A percentile compares a stretch with the other conserved stretches of the same genome.
phyloP scores from a whole-genome alignment of 2,888 invertebrate genomes.

The Lumbricus terrestris region DNA sequence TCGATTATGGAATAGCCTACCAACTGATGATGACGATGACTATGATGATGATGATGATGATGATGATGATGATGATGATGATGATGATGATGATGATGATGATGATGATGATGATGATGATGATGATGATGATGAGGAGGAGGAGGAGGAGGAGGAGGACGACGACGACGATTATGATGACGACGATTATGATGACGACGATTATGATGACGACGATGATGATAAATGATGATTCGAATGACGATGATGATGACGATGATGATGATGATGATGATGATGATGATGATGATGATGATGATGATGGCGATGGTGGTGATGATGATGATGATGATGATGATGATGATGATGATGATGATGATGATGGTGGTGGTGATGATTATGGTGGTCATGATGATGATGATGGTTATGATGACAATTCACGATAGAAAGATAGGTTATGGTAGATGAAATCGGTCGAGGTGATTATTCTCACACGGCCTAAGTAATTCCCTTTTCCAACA shows the following conservation, averaged over 20 bases:
- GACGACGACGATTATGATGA: not conserved
- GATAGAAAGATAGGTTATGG: too few relatives aligned
- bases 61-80: too few relatives aligned
- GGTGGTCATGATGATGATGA: not conserved
- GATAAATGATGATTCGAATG: not conserved
- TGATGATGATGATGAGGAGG: not conserved
- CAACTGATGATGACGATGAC: too few relatives aligned
- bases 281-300: not conserved
- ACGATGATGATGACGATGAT: not conserved
- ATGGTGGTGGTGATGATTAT: not conserved
- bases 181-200: not conserved
- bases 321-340: not conserved
- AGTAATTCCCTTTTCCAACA: conserved; percentile 84
- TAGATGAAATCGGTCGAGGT: not conserved
- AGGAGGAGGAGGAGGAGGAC: too few relatives aligned
- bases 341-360: not conserved
- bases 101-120: not conserved
- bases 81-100: too few relatives aligned
- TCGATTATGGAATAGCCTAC: too few relatives aligned
- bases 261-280: not conserved
- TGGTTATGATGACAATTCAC: not conserved
- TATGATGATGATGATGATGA: too few relatives aligned
- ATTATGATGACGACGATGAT: too few relatives aligned
- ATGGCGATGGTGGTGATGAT: not conserved
- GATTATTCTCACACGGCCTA: conserved; percentile 64